A percentile compares a stretch with the other conserved stretches of the same genome.
These are phyloP conservation scores for Eleutherodactylus coqui DNA, from an alignment of 2,797 vertebrate species.

Conservation along the genomic window DNA sequence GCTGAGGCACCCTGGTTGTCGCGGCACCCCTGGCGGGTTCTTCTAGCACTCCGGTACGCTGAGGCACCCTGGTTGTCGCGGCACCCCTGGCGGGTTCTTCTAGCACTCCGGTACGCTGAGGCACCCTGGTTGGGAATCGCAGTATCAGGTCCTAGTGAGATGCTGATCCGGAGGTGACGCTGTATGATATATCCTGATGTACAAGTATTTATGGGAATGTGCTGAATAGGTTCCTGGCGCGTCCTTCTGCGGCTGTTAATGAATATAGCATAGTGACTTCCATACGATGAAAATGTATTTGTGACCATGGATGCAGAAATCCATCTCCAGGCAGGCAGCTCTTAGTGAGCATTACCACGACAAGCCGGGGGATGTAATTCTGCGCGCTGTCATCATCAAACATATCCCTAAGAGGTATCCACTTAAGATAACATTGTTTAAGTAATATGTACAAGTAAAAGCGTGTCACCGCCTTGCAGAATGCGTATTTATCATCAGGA, in stretches of 20 bases:
- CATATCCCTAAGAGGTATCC: conserved; percentile 70
- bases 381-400: conserved; percentile 68
- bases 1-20: too few relatives aligned
- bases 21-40: too few relatives aligned
- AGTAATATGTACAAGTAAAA: conserved; percentile 60
- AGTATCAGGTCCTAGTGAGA: neutral
- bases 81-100: too few relatives aligned
- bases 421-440: conserved; percentile 64
- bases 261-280: conserved; percentile 29
- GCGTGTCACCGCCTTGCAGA: conserved; percentile 17
- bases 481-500: conserved; percentile 35
- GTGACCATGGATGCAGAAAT: conserved; percentile 42
- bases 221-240: neutral
- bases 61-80: too few relatives aligned
- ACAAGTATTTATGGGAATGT: neutral
- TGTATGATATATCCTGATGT: too few relatives aligned
- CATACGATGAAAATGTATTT: conserved; percentile 54
- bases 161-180: neutral
- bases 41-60: too few relatives aligned
- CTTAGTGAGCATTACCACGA: neutral
- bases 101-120: too few relatives aligned
- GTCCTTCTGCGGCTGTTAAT: conserved; percentile 36
- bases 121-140: too few relatives aligned
- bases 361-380: conserved; percentile 65
- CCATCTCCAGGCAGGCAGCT: conserved; percentile 25